Conservation (phyloP, 2,888 invertebrate genomes). For the Argyresthia goedartella region DNA sequence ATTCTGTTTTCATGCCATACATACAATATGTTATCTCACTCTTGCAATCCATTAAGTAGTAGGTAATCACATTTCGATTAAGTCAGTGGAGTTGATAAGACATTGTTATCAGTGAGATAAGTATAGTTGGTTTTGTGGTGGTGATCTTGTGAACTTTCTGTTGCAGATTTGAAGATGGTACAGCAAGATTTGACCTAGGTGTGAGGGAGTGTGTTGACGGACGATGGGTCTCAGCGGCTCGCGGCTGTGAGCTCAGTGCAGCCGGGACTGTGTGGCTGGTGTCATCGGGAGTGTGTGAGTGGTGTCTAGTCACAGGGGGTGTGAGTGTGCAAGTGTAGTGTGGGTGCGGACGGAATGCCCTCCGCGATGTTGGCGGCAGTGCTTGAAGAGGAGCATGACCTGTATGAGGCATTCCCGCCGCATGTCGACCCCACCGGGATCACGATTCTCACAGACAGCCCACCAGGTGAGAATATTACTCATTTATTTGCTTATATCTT, state of each 20-base stretch:
- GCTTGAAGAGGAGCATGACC: conserved; percentile 80
- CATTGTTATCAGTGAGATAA: conserved; percentile 29
- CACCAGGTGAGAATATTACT: conserved; percentile 47
- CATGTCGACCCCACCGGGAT: conserved; percentile 87
- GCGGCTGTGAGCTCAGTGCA: conserved; percentile 46
- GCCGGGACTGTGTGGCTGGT: conserved; percentile 27
- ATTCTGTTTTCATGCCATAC: conserved; percentile 1
- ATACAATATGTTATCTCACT: not conserved
- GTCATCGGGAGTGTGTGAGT: conserved; percentile 40
- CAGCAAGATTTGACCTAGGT: conserved; percentile 70
- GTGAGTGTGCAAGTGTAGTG: conserved; percentile 35
- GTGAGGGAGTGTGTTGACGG: conserved; percentile 26
- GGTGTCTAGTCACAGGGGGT: conserved; percentile 47
- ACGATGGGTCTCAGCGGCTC: conserved; percentile 35
- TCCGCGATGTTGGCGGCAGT: conserved; percentile 81
- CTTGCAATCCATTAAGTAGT: too few species aligned
- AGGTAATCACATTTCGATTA: conserved; percentile 29
- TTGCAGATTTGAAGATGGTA: conserved; percentile 67
- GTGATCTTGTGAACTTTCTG: conserved; percentile 21
- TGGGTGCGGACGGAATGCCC: conserved; percentile 50
- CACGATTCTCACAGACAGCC: conserved; percentile 77
- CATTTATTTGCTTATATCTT: not conserved
- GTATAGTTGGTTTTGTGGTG: conserved; percentile 26
- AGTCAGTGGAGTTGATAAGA: conserved; percentile 26
- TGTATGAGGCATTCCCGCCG: conserved; percentile 84